Evolutionary conservation across 2,113 vertebrate genomes (phyloP), one percentile per base, ranked within the genome.

Genomic region (Pelvicachromis taeniatus): DNA sequence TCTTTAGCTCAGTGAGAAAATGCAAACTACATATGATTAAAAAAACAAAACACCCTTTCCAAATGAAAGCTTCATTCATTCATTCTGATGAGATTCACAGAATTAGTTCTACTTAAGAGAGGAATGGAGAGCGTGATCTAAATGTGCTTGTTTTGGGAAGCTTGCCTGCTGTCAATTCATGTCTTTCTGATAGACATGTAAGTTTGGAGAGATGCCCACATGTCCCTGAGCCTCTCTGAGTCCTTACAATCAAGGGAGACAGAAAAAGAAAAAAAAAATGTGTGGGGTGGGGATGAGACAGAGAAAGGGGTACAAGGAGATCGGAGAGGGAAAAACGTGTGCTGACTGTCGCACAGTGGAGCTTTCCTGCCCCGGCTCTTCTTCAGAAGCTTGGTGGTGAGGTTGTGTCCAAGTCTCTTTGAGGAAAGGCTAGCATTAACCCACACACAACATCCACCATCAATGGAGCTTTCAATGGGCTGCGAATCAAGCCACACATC

Each of bases 111-210:
- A 88, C 83, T 91, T 80, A 90, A 86, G 70, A 82, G 42, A 78
- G 23, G 70, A 77, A 89, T 48, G 85, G 82, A 68, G 50, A 87
- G 82, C 35, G 73, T 13, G 29, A 89, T 89, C 91, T 91, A 89
- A 94, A 94, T 87, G 86, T 89, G 93, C 87, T 85, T 68, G 79
- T 92, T 89, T 85, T 85, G 86, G 84, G 80, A 90, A 91, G 88
- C 82, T 85, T 84, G 89, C 70, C 85, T 93, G 89, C 80, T 33
- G 87, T 88, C 81, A 75, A 91, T 91, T 93, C 90, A 88, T 88
- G 90, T 94, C 90, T 87, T 78, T 89, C 87, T 91, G 91, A 95
- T 84, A 92, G 92, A 95, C 90, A 84, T 94, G 90, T 86, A 90
- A 83, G 91, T 93, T 94, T 94, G 91, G 93, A 94, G 82, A 77